Percentiles rank a stretch among this genome's conserved stretches.
These are phyloP conservation scores for Neomorphus geoffroyi DNA, from an alignment of 2,797 vertebrate species.

Conservation along the genomic window DNA sequence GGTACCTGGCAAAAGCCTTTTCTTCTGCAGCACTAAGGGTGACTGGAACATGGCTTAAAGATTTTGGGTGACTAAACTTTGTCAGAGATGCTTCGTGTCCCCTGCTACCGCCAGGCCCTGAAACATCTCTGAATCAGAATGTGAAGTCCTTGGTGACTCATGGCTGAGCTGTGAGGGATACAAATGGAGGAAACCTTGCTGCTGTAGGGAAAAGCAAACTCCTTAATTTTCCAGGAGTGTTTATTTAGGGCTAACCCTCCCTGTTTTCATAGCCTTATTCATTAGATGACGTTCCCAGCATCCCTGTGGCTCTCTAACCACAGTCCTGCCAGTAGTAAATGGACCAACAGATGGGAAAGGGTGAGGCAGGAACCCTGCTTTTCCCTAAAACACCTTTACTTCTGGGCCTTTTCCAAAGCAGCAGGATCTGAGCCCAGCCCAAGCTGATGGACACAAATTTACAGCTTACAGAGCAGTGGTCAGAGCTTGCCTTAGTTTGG, in stretches of 20 bases:
- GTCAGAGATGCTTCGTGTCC: background rate
- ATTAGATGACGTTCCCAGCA: background rate
- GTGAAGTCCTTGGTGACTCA: background rate
- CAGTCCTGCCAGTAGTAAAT: background rate
- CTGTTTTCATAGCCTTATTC: background rate
- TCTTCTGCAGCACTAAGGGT: background rate
- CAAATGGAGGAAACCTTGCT: background rate
- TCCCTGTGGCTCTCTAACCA: background rate
- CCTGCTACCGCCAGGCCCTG: background rate
- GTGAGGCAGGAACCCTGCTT: background rate
- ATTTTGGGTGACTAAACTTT: background rate
- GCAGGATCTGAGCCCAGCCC: background rate
- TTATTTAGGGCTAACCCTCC: background rate
- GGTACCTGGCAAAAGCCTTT: conserved; percentile 75
- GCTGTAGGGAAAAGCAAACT: background rate
- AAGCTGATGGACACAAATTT: background rate
- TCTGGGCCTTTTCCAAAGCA: background rate
- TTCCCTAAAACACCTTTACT: background rate
- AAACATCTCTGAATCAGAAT: background rate
- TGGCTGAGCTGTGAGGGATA: background rate
- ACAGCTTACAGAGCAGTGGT: background rate
- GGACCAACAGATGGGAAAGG: background rate
- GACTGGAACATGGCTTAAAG: background rate
- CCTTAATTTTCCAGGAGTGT: background rate
- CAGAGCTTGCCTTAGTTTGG: background rate